phyloP scores from a whole-genome alignment of 2,113 vertebrate species.

The Rissa tridactyla region DNA sequence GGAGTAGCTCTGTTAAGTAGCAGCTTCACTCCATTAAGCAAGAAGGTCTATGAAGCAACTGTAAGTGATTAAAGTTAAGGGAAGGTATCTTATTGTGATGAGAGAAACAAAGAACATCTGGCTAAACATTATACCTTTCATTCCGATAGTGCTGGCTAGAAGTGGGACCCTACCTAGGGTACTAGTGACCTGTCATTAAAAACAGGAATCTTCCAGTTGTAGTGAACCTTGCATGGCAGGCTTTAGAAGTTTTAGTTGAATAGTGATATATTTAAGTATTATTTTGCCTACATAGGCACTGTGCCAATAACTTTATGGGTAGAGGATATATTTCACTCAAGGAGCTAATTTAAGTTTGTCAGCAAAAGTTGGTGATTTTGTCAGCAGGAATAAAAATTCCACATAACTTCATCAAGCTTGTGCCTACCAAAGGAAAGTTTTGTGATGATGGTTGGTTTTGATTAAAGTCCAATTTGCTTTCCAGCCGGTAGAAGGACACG shows the following conservation, averaged over 20 bases:
- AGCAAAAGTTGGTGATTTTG: neutral
- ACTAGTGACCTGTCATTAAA: neutral
- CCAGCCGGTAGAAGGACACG: neutral
- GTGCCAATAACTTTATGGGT: neutral
- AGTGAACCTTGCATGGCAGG: neutral
- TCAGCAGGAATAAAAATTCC: neutral
- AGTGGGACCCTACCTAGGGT: neutral
- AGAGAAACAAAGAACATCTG: neutral
- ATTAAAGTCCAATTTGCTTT: neutral
- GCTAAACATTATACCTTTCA: neutral
- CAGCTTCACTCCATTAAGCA: neutral
- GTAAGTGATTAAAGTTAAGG: neutral
- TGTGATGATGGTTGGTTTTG: neutral
- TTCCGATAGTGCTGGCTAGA: neutral
- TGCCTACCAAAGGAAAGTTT: neutral
- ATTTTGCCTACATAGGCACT: neutral
- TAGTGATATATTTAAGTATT: neutral
- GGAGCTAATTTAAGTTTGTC: neutral
- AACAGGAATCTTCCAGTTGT: neutral
- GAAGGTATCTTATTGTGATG: neutral
- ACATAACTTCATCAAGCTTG: neutral
- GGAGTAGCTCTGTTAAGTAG: neutral
- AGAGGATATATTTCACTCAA: neutral
- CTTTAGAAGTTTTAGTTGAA: neutral
- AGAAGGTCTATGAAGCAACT: neutral